phyloP scores from a whole-genome alignment of 2,888 invertebrate species.

The Carterocephalus palaemon region DNA sequence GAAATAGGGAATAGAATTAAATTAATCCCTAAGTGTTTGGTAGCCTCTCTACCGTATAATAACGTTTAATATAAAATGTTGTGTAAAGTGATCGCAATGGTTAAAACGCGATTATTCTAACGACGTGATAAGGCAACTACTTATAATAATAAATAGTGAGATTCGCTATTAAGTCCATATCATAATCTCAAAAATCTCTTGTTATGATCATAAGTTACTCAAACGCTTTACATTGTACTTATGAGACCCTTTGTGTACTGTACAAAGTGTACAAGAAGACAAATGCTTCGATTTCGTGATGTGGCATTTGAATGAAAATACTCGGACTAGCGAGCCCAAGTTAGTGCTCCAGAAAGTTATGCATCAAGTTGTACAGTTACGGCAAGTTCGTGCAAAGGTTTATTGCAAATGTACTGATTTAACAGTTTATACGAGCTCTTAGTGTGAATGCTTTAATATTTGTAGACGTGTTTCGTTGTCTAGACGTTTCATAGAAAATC shows the following conservation, averaged over 20 bases:
- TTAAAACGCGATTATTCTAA: too few relatives aligned
- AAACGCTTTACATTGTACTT: background rate
- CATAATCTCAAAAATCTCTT: too few relatives aligned
- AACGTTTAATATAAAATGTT: too few relatives aligned
- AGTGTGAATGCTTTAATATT: conserved; percentile 17
- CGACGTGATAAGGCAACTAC: too few relatives aligned
- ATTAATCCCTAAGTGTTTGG: conserved; percentile 18
- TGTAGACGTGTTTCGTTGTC: conserved; percentile 10
- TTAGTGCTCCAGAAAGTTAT: conserved; percentile 42
- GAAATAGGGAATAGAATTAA: conserved; percentile 18
- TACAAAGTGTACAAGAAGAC: background rate
- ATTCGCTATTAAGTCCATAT: too few relatives aligned
- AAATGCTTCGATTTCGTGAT: conserved; percentile 13
- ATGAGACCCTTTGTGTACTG: background rate
- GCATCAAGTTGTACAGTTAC: conserved; percentile 57
- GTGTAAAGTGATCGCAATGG: too few relatives aligned
- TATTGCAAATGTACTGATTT: conserved; percentile 54
- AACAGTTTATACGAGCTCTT: conserved; percentile 36
- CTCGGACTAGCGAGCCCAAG: conserved; percentile 33
- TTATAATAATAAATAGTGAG: too few relatives aligned
- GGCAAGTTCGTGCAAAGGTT: conserved; percentile 44
- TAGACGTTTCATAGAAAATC: background rate
- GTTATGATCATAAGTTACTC: too few relatives aligned
- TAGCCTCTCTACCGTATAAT: conserved; percentile 6
- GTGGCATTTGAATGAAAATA: conserved; percentile 41